Evolutionary conservation across 2,113 vertebrate genomes (phyloP), one percentile per base, ranked within the genome.

Genomic region (Chinchilla lanigera): DNA sequence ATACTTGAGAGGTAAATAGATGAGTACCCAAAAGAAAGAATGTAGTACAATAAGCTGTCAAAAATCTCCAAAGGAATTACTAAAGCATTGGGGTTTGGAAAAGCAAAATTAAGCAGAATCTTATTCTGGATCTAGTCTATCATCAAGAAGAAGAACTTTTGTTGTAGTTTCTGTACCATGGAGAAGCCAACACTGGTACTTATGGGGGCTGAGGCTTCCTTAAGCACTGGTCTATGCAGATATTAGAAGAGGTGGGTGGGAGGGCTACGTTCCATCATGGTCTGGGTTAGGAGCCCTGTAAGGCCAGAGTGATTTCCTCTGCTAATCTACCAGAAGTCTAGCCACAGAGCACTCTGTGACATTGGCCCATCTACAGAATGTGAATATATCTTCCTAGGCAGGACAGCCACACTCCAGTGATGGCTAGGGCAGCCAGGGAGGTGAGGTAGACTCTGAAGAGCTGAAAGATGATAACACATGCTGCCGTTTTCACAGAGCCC

Each of bases 271-370:
- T 35, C 52, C 7, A 2, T 58, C 38, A 2, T 38, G 24, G 44
- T 63, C 9, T 8, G 4, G 28, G 12, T 3, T 19, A 5, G 9
- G 6, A 41, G 8, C 1, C 3, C 52, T 2, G 30, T 9, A 30
- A 17, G 7, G 41, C 9, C n/a, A 47, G 20, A 60, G 41, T 11
- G 22, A 2, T 71, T 38, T 71, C 52, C 41, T 38, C 60, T 35
- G 12, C 50, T 16, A 1, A 17, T 87, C 47, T 35, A 10, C 11
- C 24, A 71, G 81, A 33, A 16, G 16, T 38, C 33, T 33, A 35
- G 35, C 20, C 30, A 24, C 0, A 3, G 14, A 1, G 0, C 4
- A 9, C 0, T 17, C 3, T 63, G 20, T 78, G n/a, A 71, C 26
- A 71, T 13, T 73, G 33, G 54, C 20, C 13, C 1, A 0, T 41